Evolutionary conservation across 2,888 invertebrate genomes (phyloP).

Genomic region (Dasysyrphus tricinctus): DNA sequence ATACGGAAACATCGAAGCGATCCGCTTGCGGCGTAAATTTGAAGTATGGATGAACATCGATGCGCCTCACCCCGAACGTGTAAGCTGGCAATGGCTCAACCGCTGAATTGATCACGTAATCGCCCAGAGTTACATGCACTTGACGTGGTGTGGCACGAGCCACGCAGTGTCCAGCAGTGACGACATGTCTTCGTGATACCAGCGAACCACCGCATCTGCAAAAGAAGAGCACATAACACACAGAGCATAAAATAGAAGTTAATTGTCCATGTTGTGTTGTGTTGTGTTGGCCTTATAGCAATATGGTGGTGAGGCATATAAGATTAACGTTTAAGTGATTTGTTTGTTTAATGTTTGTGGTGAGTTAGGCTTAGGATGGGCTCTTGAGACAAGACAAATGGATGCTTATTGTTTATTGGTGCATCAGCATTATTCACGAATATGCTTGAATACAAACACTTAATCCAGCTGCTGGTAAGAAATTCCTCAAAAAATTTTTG

Average conservation of each 20-base stretch:
- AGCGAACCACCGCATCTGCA: constrained; percentile 95
- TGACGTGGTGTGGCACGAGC: constrained; percentile 95
- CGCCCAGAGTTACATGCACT: constrained; percentile 93
- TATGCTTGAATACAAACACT: background rate
- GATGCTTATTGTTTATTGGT: constrained; percentile 19
- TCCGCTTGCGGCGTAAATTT: constrained; percentile 97
- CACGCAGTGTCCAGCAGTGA: constrained; percentile 97
- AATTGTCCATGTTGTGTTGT: constrained; percentile 30
- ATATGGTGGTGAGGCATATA: constrained; percentile 1
- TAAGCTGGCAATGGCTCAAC: constrained; percentile 95
- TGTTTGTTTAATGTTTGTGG: constrained; percentile 17
- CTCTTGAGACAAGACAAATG: constrained; percentile 18
- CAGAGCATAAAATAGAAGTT: constrained; percentile 48
- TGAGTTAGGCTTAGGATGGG: constrained; percentile 3
- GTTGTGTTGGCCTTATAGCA: background rate
- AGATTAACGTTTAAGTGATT: constrained; percentile 34
- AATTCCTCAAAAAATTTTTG: background rate
- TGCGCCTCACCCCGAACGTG: constrained; percentile 95
- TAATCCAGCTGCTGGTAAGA: background rate
- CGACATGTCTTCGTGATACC: constrained; percentile 95
- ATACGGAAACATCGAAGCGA: constrained; percentile 95
- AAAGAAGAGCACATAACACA: constrained; percentile 58
- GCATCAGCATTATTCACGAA: constrained; percentile 35
- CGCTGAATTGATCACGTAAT: constrained; percentile 97
- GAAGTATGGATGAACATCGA: constrained; percentile 95